These are phyloP conservation scores for Volucella inanis DNA, from an alignment of 2,888 invertebrate species.

Conservation along the genomic window DNA sequence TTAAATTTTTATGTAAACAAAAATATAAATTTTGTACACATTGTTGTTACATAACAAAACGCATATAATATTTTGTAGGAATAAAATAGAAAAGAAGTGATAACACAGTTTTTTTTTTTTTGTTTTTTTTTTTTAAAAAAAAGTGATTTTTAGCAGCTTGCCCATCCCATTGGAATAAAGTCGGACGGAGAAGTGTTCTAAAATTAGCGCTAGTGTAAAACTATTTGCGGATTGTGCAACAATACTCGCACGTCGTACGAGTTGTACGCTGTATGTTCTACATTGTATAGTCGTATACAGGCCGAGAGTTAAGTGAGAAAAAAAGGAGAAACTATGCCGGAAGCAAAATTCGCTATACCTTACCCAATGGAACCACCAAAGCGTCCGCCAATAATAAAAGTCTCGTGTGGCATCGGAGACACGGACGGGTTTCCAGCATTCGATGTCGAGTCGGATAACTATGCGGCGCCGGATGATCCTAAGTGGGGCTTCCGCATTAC, in stretches of 20 bases:
- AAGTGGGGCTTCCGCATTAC: slow-evolving; percentile 83
- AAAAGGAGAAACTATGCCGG: slow-evolving; percentile 78
- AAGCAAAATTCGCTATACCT: slow-evolving; percentile 77
- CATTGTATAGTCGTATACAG: not conserved
- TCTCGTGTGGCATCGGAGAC: slow-evolving; percentile 82
- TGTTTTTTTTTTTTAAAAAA: not conserved
- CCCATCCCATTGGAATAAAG: slow-evolving; percentile 19
- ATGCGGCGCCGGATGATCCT: slow-evolving; percentile 81
- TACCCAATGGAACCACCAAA: slow-evolving; percentile 79
- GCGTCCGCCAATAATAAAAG: slow-evolving; percentile 80
- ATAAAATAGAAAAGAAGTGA: slow-evolving; percentile 20
- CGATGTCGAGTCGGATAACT: slow-evolving; percentile 81
- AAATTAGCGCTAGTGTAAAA: slow-evolving; percentile 48
- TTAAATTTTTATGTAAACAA: slow-evolving; percentile 47
- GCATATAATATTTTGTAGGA: slow-evolving; percentile 11
- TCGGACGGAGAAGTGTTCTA: slow-evolving; percentile 50
- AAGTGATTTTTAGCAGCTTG: slow-evolving; percentile 23
- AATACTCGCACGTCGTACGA: slow-evolving; percentile 10
- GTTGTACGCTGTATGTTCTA: no score
- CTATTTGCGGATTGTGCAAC: slow-evolving; percentile 70
- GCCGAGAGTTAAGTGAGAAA: slow-evolving; percentile 10
- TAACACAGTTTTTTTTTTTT: slow-evolving; percentile 18
- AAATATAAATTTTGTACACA: slow-evolving; percentile 24
- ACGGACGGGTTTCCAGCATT: slow-evolving; percentile 83
- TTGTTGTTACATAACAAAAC: slow-evolving; percentile 56